Conservation (phyloP, 2,888 invertebrate species). For the Torymus auratus region DNA sequence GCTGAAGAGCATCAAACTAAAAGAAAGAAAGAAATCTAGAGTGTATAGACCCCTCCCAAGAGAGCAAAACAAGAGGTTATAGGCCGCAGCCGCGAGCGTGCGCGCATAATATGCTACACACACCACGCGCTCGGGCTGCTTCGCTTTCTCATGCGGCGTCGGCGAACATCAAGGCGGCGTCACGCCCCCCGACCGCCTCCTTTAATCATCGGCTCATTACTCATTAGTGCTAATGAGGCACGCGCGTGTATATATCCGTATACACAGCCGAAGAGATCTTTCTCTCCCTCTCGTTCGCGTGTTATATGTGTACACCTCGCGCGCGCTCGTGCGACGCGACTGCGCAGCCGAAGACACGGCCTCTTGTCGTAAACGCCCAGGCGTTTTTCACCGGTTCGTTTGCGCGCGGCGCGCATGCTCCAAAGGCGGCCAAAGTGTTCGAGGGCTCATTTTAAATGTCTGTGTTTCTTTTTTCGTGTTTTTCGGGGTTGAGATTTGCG, state of each 20-base stretch:
- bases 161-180: conserved; percentile 73
- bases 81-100: conserved; percentile 1
- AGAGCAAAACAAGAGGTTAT: conserved; percentile 37
- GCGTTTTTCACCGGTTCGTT: conserved; percentile 3
- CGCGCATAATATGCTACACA: not conserved
- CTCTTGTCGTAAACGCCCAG: not conserved
- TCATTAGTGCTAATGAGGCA: conserved; percentile 76
- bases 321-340: too few relatives aligned
- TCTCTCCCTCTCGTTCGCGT: too few relatives aligned
- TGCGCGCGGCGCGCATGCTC: not conserved
- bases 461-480: too few relatives aligned
- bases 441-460: too few relatives aligned
- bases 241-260: conserved; percentile 63
- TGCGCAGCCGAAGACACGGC: too few relatives aligned
- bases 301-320: too few relatives aligned
- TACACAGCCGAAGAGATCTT: not conserved
- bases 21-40: not conserved
- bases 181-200: conserved; percentile 76
- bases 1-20: not conserved
- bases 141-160: conserved; percentile 60
- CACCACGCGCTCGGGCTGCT: conserved; percentile 4
- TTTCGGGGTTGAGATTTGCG: too few relatives aligned
- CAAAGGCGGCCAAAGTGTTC: too few relatives aligned
- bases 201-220: conserved; percentile 77
- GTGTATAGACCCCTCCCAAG: too few relatives aligned